Conservation (phyloP, 2,113 vertebrate species). For the Girardinichthys multiradiatus region DNA sequence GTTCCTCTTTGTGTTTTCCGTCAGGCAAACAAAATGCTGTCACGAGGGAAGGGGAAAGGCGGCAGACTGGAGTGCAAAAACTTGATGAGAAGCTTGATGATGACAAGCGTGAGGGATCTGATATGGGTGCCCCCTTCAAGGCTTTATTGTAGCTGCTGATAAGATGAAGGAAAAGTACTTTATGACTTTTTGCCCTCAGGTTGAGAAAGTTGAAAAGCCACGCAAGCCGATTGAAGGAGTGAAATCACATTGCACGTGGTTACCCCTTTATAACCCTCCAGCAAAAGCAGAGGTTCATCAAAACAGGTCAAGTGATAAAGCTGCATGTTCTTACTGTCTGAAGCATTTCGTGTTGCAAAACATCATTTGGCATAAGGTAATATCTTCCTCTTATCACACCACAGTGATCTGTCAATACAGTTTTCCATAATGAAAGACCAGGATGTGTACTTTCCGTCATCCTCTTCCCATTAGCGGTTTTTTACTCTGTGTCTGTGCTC, state of each 20-base stretch:
- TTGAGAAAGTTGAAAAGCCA: conserved; percentile 29
- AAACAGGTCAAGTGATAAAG: conserved; percentile 15
- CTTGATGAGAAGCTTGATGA: conserved; percentile 67
- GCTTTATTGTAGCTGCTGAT: conserved; percentile 51
- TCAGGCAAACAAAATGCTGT: conserved; percentile 72
- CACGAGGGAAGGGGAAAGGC: conserved; percentile 33
- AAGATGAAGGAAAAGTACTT: conserved; percentile 48
- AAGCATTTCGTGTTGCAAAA: conserved; percentile 19
- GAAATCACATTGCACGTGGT: neutral
- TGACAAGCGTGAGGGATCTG: conserved; percentile 66
- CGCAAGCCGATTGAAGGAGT: neutral
- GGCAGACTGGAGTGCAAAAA: conserved; percentile 43
- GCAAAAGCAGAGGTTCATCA: conserved; percentile 38
- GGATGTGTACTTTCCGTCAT: conserved; percentile 46
- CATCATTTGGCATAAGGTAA: conserved; percentile 29
- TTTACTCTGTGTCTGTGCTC: conserved; percentile 49
- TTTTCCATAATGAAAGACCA: conserved; percentile 61
- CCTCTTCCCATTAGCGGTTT: conserved; percentile 62
- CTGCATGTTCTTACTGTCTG: neutral
- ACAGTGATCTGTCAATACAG: conserved; percentile 44
- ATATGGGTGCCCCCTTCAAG: conserved; percentile 56
- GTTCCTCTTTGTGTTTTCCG: conserved; percentile 67
- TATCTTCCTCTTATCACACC: conserved; percentile 31
- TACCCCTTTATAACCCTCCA: conserved; percentile 33
- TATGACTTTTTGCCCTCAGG: conserved; percentile 38